Percentiles rank a stretch among this genome's conserved stretches.
phyloP scores from a whole-genome alignment of 1,140 invertebrate genomes.

The Camponotus floridanus region DNA sequence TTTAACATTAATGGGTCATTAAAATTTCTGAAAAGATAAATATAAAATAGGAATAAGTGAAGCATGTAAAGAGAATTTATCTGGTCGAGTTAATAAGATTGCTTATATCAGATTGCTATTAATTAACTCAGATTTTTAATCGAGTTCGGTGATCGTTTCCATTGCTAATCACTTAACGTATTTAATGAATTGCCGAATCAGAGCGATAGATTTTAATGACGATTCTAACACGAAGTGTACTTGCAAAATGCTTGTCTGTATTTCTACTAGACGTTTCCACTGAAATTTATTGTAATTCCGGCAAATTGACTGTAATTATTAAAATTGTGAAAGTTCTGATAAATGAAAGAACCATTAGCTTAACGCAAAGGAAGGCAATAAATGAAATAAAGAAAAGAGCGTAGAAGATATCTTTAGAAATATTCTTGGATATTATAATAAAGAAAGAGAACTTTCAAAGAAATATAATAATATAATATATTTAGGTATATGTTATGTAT shows the following conservation, averaged over 20 bases:
- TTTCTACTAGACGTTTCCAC: not conserved
- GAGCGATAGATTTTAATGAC: not conserved
- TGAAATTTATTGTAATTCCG: constrained; percentile 13
- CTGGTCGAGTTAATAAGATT: not conserved
- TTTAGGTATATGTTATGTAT: not conserved
- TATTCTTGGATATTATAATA: not conserved
- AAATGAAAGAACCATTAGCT: not conserved
- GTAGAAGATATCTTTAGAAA: not conserved
- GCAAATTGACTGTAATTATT: constrained; percentile 34
- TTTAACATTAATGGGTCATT: not conserved
- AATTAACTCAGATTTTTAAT: constrained; percentile 41
- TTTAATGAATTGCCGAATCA: constrained; percentile 38
- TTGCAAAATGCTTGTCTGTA: not conserved
- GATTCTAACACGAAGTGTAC: not conserved
- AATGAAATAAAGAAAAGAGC: not conserved
- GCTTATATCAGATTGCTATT: constrained; percentile 10
- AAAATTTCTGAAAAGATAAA: not conserved
- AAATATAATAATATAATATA: not conserved
- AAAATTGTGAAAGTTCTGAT: not conserved
- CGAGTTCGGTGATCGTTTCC: not conserved
- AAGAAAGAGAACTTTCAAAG: not conserved
- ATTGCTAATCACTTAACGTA: constrained; percentile 1
- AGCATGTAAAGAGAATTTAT: not conserved
- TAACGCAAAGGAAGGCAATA: not conserved
- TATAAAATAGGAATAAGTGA: not conserved